Evolutionary conservation across 2,888 invertebrate species (phyloP), one percentile per base, ranked within the genome.

Genomic region (Melinopterus prodromus): DNA sequence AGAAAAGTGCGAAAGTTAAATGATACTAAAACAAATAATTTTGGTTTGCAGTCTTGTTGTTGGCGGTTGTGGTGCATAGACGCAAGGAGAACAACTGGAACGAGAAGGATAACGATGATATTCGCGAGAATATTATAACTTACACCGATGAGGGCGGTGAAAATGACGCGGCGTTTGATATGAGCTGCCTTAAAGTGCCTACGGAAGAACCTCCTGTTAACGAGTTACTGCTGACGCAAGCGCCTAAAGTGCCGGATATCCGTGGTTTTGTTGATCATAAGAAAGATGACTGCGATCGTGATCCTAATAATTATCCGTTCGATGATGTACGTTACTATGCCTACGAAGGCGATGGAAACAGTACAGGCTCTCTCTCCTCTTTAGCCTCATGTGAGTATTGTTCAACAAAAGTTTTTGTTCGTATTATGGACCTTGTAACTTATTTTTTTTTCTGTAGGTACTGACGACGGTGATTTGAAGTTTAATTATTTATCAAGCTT

Each of bases 61-160:
- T 98, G 83, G 95, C 98, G 3, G 97, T 97, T 35, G 96, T 97
- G 0, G 96, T 98, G n/a, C 96, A 97, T 85, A 94, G 97, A 84
- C 92, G 95, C 71, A 93, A 97, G 84, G 95, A 96, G 80, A 96
- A 96, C 85, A 96, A 96, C 79, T 94, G 96, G 91, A 95, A 95
- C 71, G 95, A 95, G 87, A 97, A 97, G 87, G 97, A 98, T 85
- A 94, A 98, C 84, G 98, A 99, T 86, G 98, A 99, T 87, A 98
- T 98, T 53, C 92, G 99, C 80, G 99, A 99, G 89, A 99, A 98
- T 86, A 98, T 99, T 82, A 97, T 99, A 85, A 97, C 97, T 85
- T 99, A 99, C 87, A 97, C 98, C 87, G 99, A 99, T 86, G 99
- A 99, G 89, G 99, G 99, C 15, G 99, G 99, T 87, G 98, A 99